Evolutionary conservation across 2,797 vertebrate species (phyloP).

Genomic region (Darevskia mixta): DNA sequence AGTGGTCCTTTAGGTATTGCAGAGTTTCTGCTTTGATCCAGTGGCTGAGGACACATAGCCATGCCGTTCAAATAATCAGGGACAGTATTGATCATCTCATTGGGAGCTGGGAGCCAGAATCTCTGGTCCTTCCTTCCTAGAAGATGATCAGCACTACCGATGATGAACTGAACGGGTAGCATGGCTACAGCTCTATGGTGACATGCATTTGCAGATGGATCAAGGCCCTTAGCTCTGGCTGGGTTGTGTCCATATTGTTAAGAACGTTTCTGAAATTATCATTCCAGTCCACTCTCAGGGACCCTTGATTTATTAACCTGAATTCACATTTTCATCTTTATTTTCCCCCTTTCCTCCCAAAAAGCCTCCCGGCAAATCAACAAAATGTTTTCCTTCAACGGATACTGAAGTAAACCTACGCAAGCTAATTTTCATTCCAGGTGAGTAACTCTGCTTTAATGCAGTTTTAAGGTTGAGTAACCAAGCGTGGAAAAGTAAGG

Average conservation of each 20-base stretch:
- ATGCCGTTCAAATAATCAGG: not conserved
- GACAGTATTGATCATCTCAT: not conserved
- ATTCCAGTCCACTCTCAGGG: not conserved
- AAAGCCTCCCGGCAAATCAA: conserved; percentile 9
- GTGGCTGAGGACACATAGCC: no score
- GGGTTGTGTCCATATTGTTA: not conserved
- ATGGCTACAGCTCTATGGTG: no score
- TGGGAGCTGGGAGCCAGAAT: not conserved
- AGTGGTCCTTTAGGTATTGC: no score
- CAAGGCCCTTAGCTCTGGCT: not conserved
- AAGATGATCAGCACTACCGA: not conserved
- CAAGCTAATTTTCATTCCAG: conserved; percentile 52
- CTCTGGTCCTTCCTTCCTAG: not conserved
- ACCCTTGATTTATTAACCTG: not conserved
- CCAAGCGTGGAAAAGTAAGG: conserved; percentile 48
- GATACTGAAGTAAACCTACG: not conserved
- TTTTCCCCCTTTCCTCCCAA: not conserved
- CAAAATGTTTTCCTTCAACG: conserved; percentile 34
- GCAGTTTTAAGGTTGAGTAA: conserved; percentile 43
- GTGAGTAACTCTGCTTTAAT: conserved; percentile 20
- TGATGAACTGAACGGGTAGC: not conserved
- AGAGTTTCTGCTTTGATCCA: not conserved
- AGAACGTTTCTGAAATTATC: not conserved
- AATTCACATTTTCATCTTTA: conserved; percentile 11
- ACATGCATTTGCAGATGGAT: not conserved